phyloP scores from a whole-genome alignment of 2,797 vertebrate species.

The Oryzias sinensis region DNA sequence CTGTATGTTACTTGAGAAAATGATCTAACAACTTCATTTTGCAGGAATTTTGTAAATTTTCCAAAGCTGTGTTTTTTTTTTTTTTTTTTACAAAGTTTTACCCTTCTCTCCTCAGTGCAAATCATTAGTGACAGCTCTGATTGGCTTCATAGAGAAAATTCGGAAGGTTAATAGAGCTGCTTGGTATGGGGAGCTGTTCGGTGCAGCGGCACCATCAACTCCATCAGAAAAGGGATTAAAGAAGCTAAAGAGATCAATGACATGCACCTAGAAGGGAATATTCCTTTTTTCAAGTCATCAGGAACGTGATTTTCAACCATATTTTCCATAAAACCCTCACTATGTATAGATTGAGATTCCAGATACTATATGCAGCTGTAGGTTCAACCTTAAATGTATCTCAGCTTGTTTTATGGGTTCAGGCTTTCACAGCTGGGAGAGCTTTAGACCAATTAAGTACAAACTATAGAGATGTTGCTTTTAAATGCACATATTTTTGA shows the following conservation, averaged over 20 bases:
- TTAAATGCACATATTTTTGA: no score
- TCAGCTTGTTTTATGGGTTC: neutral
- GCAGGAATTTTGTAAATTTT: constrained; percentile 3
- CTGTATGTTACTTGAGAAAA: neutral
- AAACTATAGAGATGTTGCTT: neutral
- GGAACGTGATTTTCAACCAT: constrained; percentile 5
- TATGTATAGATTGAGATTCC: neutral
- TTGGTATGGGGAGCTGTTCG: constrained; percentile 29
- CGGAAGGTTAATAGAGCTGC: constrained; percentile 42
- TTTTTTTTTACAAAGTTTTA: constrained; percentile 2
- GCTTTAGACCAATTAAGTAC: neutral
- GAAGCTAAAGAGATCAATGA: constrained; percentile 47
- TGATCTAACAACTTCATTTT: neutral
- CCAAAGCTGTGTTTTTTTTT: constrained; percentile 1
- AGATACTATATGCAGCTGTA: no score
- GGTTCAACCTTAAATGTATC: no score
- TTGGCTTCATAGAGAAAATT: constrained; percentile 39
- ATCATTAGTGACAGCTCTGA: constrained; percentile 52
- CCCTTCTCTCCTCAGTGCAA: constrained; percentile 15
- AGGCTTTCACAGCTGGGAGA: neutral
- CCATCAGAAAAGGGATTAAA: constrained; percentile 37
- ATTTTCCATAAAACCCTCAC: neutral
- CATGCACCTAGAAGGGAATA: constrained; percentile 17
- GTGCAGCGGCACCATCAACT: constrained; percentile 27
- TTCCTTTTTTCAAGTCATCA: constrained; percentile 14